Evolutionary conservation across 2,113 vertebrate genomes (phyloP).

Genomic region (Crypturellus undulatus): DNA sequence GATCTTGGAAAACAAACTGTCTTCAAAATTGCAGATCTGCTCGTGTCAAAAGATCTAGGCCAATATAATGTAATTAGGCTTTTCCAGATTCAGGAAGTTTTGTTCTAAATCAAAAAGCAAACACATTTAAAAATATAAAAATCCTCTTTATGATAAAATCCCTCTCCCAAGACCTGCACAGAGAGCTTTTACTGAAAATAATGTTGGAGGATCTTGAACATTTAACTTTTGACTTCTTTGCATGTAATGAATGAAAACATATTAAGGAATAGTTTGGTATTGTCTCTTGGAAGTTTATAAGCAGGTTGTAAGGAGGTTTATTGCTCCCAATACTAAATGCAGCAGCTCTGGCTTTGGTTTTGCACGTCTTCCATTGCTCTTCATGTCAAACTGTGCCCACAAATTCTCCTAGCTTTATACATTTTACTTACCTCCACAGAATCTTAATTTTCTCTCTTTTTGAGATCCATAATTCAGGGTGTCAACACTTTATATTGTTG

Average conservation of each 20-base stretch:
- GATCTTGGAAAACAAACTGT: background rate
- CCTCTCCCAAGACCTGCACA: background rate
- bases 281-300: background rate
- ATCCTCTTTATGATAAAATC: background rate
- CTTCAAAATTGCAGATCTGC: background rate
- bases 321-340: background rate
- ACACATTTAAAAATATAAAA: background rate
- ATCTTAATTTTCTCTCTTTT: background rate
- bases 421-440: background rate
- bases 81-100: background rate
- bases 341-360: background rate
- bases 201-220: too few species aligned
- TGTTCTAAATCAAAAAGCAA: background rate
- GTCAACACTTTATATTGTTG: constrained; percentile 32
- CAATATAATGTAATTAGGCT: background rate
- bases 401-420: background rate
- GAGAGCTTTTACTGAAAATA: background rate
- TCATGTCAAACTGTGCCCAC: background rate
- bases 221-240: background rate
- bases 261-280: background rate
- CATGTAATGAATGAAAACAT: background rate
- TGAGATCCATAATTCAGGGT: background rate
- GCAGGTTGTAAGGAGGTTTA: background rate
- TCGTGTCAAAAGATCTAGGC: background rate
- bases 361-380: background rate